Percentiles rank a stretch among this genome's conserved stretches.
phyloP scores from a whole-genome alignment of 2,113 vertebrate species.

The Amblyornis subalaris region DNA sequence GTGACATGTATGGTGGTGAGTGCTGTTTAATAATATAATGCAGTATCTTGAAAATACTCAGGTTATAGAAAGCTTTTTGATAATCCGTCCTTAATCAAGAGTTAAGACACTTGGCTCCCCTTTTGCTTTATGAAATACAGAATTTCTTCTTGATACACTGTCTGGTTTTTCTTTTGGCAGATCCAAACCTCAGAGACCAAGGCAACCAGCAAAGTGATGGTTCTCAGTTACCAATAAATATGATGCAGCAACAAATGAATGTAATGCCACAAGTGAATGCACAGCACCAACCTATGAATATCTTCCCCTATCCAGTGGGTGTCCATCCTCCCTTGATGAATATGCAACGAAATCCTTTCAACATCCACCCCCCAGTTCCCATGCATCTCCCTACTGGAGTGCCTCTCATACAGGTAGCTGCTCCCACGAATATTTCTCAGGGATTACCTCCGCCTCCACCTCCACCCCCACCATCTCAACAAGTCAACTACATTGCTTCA shows the following conservation, averaged over 20 bases:
- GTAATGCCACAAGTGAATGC: conserved; percentile 73
- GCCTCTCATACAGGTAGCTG: conserved; percentile 85
- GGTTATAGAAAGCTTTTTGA: background rate
- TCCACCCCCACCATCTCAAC: conserved; percentile 91
- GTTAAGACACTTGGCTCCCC: background rate
- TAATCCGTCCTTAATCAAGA: background rate
- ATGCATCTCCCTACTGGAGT: conserved; percentile 85
- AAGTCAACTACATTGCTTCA: conserved; percentile 79
- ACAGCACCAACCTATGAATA: conserved; percentile 73
- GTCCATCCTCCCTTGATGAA: conserved; percentile 81
- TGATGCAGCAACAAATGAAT: conserved; percentile 81
- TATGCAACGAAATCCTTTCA: conserved; percentile 81
- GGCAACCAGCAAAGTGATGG: conserved; percentile 78
- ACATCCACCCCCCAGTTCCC: conserved; percentile 81
- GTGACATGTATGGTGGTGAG: background rate
- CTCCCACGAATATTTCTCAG: conserved; percentile 80
- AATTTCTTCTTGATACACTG: background rate
- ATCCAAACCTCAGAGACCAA: conserved; percentile 81
- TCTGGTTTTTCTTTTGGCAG: conserved; percentile 67
- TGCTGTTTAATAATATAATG: background rate
- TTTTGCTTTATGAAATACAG: background rate
- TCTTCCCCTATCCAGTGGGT: conserved; percentile 78
- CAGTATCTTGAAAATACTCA: background rate
- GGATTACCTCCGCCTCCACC: conserved; percentile 92
- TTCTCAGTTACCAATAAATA: conserved; percentile 78